These are phyloP conservation scores for Eublepharis macularius DNA, from an alignment of 2,113 vertebrate genomes.

Conservation along the genomic window DNA sequence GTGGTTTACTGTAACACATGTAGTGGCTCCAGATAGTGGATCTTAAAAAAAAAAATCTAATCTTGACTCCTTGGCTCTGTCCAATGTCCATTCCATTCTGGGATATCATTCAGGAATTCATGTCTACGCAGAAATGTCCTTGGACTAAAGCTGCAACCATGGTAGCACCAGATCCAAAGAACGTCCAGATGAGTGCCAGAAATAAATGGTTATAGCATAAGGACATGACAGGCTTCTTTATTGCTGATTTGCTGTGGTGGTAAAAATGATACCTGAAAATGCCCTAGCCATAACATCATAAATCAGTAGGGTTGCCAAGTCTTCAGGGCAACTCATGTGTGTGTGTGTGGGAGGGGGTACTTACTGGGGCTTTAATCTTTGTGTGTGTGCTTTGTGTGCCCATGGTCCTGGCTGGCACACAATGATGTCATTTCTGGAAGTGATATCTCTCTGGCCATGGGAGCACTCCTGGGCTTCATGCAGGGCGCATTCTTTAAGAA, in stretches of 20 bases:
- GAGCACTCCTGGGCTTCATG: no score
- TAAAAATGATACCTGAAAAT: conserved; percentile 10
- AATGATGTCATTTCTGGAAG: no score
- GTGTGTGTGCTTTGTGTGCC: no score
- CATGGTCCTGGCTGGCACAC: no score
- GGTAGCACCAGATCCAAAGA: conserved; percentile 8
- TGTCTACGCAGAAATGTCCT: conserved; percentile 32
- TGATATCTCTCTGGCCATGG: no score
- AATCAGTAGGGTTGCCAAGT: no score
- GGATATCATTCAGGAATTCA: neutral
- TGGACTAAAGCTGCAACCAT: conserved; percentile 7
- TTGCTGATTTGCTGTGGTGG: neutral
- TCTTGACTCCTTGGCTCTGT: neutral
- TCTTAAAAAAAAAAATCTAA: neutral
- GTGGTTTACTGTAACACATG: neutral
- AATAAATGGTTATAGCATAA: conserved; percentile 22
- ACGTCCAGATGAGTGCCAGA: neutral
- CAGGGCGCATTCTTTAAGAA: no score
- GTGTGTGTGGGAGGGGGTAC: no score
- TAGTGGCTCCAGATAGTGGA: neutral
- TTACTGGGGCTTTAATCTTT: no score
- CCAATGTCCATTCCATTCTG: neutral
- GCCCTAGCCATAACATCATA: neutral
- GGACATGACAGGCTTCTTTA: neutral
- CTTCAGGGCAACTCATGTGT: no score